A percentile compares a stretch with the other conserved stretches of the same genome.
Conservation (phyloP, 2,797 vertebrate genomes). For the Oryzias sinensis region DNA sequence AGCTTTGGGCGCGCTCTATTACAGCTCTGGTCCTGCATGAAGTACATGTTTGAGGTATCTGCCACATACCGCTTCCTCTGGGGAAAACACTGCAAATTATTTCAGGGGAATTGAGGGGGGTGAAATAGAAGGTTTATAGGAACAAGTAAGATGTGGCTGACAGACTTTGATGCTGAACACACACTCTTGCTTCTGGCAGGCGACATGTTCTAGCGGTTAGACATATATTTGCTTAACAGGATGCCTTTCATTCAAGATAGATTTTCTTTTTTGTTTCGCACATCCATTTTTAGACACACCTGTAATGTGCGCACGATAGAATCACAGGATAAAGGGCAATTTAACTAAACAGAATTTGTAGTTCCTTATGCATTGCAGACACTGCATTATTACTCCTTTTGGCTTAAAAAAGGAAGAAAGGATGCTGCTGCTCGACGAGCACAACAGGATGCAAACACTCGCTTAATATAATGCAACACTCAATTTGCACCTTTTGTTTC, state of each 20-base stretch:
- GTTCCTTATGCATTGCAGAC: slow-evolving; percentile 4
- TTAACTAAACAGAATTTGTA: neutral
- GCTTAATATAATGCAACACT: slow-evolving; percentile 56
- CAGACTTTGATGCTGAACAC: slow-evolving; percentile 5
- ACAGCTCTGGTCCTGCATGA: slow-evolving; percentile 47
- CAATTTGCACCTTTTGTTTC: slow-evolving; percentile 51
- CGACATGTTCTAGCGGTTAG: slow-evolving; percentile 4
- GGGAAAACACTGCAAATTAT: slow-evolving; percentile 36
- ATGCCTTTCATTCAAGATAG: too few relatives aligned
- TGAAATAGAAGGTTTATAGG: slow-evolving; percentile 54
- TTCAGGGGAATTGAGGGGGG: slow-evolving; percentile 16
- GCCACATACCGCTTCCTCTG: slow-evolving; percentile 35
- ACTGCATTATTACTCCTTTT: slow-evolving; percentile 11
- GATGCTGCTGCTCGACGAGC: slow-evolving; percentile 18
- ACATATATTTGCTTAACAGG: too few relatives aligned
- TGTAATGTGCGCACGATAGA: neutral
- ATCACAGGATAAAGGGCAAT: neutral
- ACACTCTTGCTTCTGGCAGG: neutral
- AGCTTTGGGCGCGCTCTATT: slow-evolving; percentile 53
- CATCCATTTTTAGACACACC: neutral
- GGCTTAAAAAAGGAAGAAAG: neutral
- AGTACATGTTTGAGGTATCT: slow-evolving; percentile 48
- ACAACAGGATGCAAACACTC: slow-evolving; percentile 32
- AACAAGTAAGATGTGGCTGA: slow-evolving; percentile 42
- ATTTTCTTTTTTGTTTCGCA: neutral